Evolutionary conservation across 2,888 invertebrate genomes (phyloP).

Genomic region (Stenodera caucasica): DNA sequence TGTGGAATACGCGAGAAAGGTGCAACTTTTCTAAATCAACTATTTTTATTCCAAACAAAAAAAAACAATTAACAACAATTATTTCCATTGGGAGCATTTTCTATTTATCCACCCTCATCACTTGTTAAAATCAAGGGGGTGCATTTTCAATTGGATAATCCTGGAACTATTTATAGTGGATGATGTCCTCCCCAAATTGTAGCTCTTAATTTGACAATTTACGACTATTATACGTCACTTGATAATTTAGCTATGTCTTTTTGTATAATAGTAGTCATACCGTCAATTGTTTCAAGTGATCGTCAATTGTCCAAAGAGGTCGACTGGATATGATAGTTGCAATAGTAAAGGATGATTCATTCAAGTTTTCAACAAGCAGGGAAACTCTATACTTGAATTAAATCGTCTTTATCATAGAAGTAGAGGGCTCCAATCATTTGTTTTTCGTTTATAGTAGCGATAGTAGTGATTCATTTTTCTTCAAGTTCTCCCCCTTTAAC

Average conservation of each 20-base stretch:
- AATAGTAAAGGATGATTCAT: conserved; percentile 21
- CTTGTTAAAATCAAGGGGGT: conserved; percentile 9
- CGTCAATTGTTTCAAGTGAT: conserved; percentile 17
- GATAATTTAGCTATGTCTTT: background rate
- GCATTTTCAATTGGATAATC: conserved; percentile 28
- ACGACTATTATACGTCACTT: conserved; percentile 15
- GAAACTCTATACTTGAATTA: conserved; percentile 25
- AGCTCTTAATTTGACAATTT: conserved; percentile 38
- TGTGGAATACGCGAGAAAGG: background rate
- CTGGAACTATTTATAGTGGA: conserved; percentile 17
- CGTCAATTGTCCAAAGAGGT: conserved; percentile 12
- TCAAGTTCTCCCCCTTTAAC: background rate
- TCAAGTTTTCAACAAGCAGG: conserved; percentile 16
- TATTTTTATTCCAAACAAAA: no score
- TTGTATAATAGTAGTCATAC: background rate
- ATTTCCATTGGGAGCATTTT: background rate
- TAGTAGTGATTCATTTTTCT: background rate
- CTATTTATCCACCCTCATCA: background rate
- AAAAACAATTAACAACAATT: conserved; percentile 1
- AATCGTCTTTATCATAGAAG: conserved; percentile 3
- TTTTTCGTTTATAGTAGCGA: background rate
- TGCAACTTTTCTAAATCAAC: background rate
- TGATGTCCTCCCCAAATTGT: conserved; percentile 28
- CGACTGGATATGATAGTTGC: conserved; percentile 13
- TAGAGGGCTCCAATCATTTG: conserved; percentile 14